phyloP scores from a whole-genome alignment of 2,113 vertebrate genomes.

The Galbula dea region DNA sequence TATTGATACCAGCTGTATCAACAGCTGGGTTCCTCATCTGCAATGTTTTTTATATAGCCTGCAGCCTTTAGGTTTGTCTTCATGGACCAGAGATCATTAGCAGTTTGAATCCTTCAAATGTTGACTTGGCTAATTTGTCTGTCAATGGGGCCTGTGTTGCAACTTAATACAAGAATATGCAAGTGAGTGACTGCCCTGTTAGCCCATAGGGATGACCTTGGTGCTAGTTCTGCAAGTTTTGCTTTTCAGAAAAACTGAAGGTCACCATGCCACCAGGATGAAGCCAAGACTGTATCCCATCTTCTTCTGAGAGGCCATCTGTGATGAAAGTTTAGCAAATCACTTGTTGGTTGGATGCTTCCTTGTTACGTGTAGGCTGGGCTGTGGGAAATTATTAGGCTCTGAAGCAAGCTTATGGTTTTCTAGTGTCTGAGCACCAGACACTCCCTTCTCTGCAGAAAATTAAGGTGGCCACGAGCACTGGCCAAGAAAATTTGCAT shows the following conservation, averaged over 20 bases:
- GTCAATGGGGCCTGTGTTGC: slow-evolving; percentile 3
- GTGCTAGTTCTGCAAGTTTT: background rate
- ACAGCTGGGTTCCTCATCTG: slow-evolving; percentile 48
- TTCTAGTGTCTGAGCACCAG: background rate
- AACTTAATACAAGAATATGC: background rate
- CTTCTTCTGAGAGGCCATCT: background rate
- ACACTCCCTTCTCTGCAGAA: slow-evolving; percentile 17
- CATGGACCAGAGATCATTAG: slow-evolving; percentile 49
- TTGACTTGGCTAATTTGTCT: slow-evolving; percentile 59
- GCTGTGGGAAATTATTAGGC: background rate
- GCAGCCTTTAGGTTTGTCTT: slow-evolving; percentile 51
- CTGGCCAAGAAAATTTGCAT: slow-evolving; percentile 44
- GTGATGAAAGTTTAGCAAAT: background rate
- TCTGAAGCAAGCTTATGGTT: background rate
- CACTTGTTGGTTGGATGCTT: background rate
- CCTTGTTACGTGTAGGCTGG: background rate
- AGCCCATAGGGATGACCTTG: background rate
- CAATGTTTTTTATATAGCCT: slow-evolving; percentile 39
- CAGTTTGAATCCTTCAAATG: slow-evolving; percentile 29
- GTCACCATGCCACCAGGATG: background rate
- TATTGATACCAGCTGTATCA: slow-evolving; percentile 53
- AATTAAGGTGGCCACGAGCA: slow-evolving; percentile 16
- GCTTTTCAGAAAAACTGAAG: background rate
- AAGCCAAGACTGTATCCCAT: background rate
- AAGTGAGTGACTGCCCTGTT: background rate